These are phyloP conservation scores for Tridacna gigas DNA, from an alignment of 2,888 invertebrate species.

Conservation along the genomic window DNA sequence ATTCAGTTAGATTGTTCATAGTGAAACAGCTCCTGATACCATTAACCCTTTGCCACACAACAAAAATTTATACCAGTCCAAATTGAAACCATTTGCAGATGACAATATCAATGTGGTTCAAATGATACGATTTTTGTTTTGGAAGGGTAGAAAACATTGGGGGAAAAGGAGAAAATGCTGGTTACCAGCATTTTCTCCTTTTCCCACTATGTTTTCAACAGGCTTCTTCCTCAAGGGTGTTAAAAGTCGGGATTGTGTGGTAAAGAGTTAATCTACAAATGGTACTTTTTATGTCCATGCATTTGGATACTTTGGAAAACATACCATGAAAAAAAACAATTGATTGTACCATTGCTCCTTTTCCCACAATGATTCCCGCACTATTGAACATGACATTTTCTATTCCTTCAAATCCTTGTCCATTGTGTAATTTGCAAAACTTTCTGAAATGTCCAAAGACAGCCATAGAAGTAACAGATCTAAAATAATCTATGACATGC, in stretches of 20 bases:
- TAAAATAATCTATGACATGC: too few relatives aligned
- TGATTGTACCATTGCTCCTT: neutral
- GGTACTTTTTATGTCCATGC: neutral
- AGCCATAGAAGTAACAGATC: too few relatives aligned
- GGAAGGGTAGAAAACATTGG: neutral
- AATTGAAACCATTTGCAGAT: neutral
- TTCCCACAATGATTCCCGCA: neutral
- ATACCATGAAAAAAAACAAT: neutral
- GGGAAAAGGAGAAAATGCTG: neutral
- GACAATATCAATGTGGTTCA: neutral
- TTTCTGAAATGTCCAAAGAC: too few relatives aligned
- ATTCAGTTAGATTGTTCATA: neutral
- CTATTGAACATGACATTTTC: neutral
- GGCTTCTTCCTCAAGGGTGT: neutral
- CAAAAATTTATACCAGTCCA: neutral
- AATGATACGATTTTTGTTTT: too few relatives aligned
- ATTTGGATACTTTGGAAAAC: neutral
- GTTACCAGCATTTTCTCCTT: conserved; percentile 9
- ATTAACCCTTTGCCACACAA: neutral
- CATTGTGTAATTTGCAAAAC: too few relatives aligned
- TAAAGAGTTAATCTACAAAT: neutral
- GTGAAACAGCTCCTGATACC: neutral
- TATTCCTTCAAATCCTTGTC: too few relatives aligned
- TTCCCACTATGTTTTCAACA: neutral
- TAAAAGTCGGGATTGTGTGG: neutral